Evolutionary conservation across 2,797 vertebrate genomes (phyloP), one percentile per base, ranked within the genome.

Genomic region (Chloroceryle amazona): DNA sequence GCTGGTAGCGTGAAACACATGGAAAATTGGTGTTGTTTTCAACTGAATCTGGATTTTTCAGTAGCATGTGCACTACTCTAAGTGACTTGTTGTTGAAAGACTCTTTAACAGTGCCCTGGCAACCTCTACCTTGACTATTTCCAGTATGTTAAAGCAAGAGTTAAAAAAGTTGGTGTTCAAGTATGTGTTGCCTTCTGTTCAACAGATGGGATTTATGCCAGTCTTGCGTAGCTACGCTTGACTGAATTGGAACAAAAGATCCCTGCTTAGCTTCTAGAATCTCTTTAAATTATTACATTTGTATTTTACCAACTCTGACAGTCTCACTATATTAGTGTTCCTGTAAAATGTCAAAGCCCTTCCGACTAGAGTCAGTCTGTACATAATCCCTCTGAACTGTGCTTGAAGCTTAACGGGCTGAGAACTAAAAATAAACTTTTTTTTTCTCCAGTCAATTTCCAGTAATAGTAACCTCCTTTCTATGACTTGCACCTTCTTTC

Each of bases 271-370:
- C 58, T 79, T 88, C 54, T 83, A 79, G 31, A 35, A 68, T 90
- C 93, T 70, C 33, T 88, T 93, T 75, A 58, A 86, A 72, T 86
- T 82, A 79, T 74, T 80, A 54, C 80, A 82, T 94, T 62, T 92
- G 83, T 94, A 92, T 88, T 97, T 96, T 86, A 71, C 70, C 80
- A 90, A 49, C 72, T 90, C 13, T 52, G 70, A 31, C 72, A 91
- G 65, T 70, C 66, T 96, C 93, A 92, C 88, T 94, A 81, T 62
- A 93, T 81, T 93, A 95, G 89, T 80, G 91, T 91, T 90, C 79
- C 72, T 92, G 68, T 91, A 62, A 71, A 58, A 83, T 79, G 81
- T 94, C 91, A 68, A 89, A 92, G 90, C 85, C 94, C 70, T 86
- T 73, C 37, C 2, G 0, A 6, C 70, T 62, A 19, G n/a, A 93